phyloP scores from a whole-genome alignment of 2,113 vertebrate genomes.

The Promerops cafer region DNA sequence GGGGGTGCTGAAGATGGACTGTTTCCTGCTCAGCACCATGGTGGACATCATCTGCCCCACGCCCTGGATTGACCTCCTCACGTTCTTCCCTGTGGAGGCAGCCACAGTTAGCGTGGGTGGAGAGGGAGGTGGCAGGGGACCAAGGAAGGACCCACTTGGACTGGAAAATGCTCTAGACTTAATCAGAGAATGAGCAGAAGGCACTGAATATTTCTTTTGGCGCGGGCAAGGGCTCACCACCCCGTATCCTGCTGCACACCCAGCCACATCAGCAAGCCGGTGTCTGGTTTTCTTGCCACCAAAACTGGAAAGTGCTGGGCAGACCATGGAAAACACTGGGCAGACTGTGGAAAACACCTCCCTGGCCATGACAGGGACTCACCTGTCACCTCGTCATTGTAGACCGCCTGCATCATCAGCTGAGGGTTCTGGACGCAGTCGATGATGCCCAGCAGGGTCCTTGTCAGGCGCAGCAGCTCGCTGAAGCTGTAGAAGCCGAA shows the following conservation, averaged over 20 bases:
- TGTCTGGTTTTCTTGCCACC: neutral
- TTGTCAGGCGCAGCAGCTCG: constrained; percentile 90
- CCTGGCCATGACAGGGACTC: neutral
- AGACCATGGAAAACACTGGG: neutral
- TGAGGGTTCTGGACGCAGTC: constrained; percentile 88
- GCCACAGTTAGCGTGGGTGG: neutral
- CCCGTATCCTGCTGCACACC: neutral
- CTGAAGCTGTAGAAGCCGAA: constrained; percentile 99
- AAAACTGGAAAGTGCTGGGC: neutral
- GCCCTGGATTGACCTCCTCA: constrained; percentile 92
- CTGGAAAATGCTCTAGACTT: neutral
- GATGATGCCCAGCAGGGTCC: constrained; percentile 92
- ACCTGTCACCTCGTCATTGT: constrained; percentile 82
- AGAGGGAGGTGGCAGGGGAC: neutral
- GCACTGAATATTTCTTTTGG: neutral
- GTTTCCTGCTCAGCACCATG: constrained; percentile 94
- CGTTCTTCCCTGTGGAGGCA: constrained; percentile 79
- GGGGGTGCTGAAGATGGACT: constrained; percentile 79
- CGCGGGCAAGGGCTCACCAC: neutral
- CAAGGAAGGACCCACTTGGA: neutral
- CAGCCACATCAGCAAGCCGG: neutral
- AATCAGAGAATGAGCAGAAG: neutral
- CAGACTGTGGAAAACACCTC: neutral
- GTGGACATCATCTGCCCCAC: constrained; percentile 98
- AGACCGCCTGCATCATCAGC: constrained; percentile 63